These are phyloP conservation scores for Atethmia centrago DNA, from an alignment of 2,888 invertebrate genomes.

Conservation along the genomic window DNA sequence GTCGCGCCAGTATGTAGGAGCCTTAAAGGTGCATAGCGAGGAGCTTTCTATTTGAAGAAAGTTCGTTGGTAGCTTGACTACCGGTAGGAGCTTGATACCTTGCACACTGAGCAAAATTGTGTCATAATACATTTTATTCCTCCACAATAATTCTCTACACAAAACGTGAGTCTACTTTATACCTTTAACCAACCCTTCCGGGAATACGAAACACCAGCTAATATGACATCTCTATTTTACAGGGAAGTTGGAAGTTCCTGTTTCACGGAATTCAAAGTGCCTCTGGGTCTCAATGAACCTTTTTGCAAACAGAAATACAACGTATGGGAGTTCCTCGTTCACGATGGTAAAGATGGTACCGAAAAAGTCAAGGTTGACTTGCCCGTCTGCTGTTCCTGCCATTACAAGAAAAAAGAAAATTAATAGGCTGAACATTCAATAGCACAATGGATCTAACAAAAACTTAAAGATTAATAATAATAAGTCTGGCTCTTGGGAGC, in stretches of 20 bases:
- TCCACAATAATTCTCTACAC: not conserved
- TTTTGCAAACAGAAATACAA: constrained; percentile 82
- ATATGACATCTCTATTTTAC: constrained; percentile 27
- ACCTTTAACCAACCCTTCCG: not conserved
- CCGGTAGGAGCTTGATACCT: not conserved
- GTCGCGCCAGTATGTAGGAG: too few relatives aligned
- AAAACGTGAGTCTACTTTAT: not conserved
- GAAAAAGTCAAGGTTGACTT: constrained; percentile 77
- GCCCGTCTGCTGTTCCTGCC: constrained; percentile 85
- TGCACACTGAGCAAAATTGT: not conserved
- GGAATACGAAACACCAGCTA: not conserved
- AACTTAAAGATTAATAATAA: not conserved
- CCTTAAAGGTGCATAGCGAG: not conserved
- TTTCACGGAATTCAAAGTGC: constrained; percentile 73
- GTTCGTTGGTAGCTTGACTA: not conserved
- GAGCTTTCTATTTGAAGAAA: constrained; percentile 34
- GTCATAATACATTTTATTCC: not conserved
- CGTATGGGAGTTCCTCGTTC: constrained; percentile 81
- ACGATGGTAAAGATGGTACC: constrained; percentile 72
- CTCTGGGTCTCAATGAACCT: constrained; percentile 69
- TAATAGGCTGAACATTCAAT: constrained; percentile 14
- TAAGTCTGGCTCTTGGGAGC: not conserved
- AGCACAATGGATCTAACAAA: not conserved
- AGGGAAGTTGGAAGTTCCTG: constrained; percentile 74
- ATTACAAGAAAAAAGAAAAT: constrained; percentile 70